Evolutionary conservation across 1,140 invertebrate species (phyloP).

Genomic region (Drosophila kikkawai): DNA sequence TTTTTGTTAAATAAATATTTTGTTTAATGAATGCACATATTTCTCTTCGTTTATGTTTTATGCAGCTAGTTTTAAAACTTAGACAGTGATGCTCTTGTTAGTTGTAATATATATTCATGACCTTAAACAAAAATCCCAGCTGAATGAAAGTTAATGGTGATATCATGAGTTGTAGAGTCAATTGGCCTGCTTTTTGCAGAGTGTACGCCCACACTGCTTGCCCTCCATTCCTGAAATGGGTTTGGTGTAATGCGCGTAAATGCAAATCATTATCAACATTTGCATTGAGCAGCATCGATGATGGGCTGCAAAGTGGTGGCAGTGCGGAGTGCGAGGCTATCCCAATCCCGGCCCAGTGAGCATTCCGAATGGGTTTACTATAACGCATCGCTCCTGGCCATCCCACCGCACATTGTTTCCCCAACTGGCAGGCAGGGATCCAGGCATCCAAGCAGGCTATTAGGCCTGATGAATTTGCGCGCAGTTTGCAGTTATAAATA

Average conservation of each 20-base stretch:
- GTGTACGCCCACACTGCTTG: constrained; percentile 4
- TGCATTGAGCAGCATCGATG: constrained; percentile 53
- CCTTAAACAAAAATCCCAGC: not conserved
- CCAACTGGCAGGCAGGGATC: constrained; percentile 5
- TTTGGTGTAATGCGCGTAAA: constrained; percentile 59
- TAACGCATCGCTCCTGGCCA: not conserved
- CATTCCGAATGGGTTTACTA: constrained; percentile 41
- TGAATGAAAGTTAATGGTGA: constrained; percentile 9
- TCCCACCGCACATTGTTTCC: constrained; percentile 36
- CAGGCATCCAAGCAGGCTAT: constrained; percentile 38
- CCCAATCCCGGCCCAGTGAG: not conserved
- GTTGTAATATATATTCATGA: not conserved
- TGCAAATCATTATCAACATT: constrained; percentile 81
- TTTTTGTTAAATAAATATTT: not conserved
- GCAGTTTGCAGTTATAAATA: constrained; percentile 68
- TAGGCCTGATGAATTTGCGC: constrained; percentile 66
- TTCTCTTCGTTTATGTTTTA: not conserved
- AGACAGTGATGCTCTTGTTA: not conserved
- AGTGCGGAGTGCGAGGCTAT: not conserved
- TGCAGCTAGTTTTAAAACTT: not conserved
- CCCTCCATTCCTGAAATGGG: constrained; percentile 25
- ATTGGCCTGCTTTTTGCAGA: not conserved
- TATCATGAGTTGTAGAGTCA: not conserved
- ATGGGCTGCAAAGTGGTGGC: constrained; percentile 1
- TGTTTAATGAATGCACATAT: not conserved